Conservation (phyloP, 1,140 invertebrate species). For the Euura saliciscinereae region DNA sequence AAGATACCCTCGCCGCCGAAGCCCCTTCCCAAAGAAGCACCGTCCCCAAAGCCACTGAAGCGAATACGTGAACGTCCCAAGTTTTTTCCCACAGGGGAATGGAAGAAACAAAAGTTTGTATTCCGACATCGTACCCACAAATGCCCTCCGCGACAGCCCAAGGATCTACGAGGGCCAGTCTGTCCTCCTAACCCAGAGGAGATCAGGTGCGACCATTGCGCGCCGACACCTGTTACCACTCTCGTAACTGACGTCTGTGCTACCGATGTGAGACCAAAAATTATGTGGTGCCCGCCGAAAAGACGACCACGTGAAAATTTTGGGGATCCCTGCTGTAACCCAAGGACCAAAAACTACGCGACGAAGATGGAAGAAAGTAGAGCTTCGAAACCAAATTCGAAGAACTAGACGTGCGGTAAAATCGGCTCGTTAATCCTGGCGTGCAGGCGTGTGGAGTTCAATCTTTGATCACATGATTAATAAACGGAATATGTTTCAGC, state of each 20-base stretch:
- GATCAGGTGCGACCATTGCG: not conserved
- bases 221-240: not conserved
- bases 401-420: not conserved
- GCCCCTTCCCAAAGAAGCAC: slow-evolving; percentile 7
- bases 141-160: slow-evolving; percentile 8
- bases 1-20: slow-evolving; percentile 8
- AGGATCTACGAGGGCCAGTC: not conserved
- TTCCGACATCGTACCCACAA: slow-evolving; percentile 15
- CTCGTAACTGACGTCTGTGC: not conserved
- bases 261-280: not conserved
- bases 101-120: slow-evolving; percentile 17
- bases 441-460: too few species aligned
- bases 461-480: not conserved
- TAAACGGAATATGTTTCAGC: not conserved
- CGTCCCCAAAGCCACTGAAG: not conserved
- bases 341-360: slow-evolving; percentile 20
- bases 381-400: not conserved
- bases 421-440: slow-evolving; percentile 21
- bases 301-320: not conserved
- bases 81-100: slow-evolving; percentile 1
- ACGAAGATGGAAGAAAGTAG: slow-evolving; percentile 26
- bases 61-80: not conserved
- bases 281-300: not conserved
- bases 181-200: not conserved
- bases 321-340: not conserved